phyloP scores from a whole-genome alignment of 2,888 invertebrate genomes.

The Hydrotaea diabolus region DNA sequence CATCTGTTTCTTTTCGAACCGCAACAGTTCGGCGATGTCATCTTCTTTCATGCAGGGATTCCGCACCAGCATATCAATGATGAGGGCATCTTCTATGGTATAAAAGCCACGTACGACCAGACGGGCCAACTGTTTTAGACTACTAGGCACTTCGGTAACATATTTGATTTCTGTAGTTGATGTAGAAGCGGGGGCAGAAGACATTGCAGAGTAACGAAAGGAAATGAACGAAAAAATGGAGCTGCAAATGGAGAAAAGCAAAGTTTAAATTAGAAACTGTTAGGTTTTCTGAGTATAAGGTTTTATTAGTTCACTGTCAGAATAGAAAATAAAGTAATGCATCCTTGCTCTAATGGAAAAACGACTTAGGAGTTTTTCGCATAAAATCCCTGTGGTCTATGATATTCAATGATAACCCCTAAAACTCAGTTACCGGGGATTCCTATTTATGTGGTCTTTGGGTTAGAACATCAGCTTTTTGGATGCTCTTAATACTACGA shows the following conservation, averaged over 20 bases:
- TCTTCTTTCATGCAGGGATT: constrained; percentile 96
- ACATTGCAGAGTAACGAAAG: constrained; percentile 21
- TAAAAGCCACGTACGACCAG: constrained; percentile 96
- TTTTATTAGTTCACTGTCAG: too few species aligned
- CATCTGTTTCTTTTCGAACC: constrained; percentile 96
- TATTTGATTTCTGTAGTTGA: constrained; percentile 86
- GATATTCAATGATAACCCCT: too few species aligned
- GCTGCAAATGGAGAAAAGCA: not conserved
- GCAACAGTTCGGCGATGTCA: constrained; percentile 93
- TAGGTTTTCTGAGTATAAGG: too few species aligned
- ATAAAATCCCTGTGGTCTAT: too few species aligned
- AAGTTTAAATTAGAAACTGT: too few species aligned
- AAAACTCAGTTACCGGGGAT: too few species aligned
- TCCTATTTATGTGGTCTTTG: too few species aligned
- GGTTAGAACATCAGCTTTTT: too few species aligned
- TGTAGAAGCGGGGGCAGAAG: constrained; percentile 68
- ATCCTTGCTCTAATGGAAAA: too few species aligned
- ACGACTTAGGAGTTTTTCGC: too few species aligned
- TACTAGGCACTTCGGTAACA: constrained; percentile 95
- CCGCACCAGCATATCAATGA: constrained; percentile 96
- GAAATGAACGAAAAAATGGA: constrained; percentile 20
- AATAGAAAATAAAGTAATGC: too few species aligned
- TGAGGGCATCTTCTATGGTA: constrained; percentile 94
- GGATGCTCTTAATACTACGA: too few species aligned
- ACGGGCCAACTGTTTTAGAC: constrained; percentile 94